Evolutionary conservation across 1,140 invertebrate genomes (phyloP).

Genomic region (Antheraea pernyi): DNA sequence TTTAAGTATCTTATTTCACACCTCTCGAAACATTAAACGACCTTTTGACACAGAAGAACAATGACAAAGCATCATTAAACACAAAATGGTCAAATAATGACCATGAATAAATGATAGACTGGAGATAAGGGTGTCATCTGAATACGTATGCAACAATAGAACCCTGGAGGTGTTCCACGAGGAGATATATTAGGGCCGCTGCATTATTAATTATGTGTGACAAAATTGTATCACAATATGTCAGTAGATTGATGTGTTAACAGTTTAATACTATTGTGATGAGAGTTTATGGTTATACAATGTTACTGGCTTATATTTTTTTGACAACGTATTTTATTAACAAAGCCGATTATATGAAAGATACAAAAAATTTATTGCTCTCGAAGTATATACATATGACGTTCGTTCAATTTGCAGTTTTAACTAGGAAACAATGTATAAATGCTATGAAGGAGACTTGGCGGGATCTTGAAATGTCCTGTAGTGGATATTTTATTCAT

Average conservation of each 20-base stretch:
- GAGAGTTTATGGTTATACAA: not conserved
- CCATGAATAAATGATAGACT: constrained; percentile 75
- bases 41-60: constrained; percentile 62
- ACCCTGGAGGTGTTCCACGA: constrained; percentile 57
- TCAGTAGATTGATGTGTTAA: constrained; percentile 51
- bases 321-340: not conserved
- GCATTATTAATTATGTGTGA: constrained; percentile 65
- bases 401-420: too few relatives aligned
- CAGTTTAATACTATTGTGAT: constrained; percentile 8
- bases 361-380: not conserved
- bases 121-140: constrained; percentile 62
- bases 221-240: constrained; percentile 56
- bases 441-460: too few relatives aligned
- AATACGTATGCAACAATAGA: constrained; percentile 45
- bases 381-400: not conserved
- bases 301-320: not conserved
- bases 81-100: constrained; percentile 76
- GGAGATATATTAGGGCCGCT: constrained; percentile 43
- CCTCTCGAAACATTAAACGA: constrained; percentile 36
- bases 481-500: too few relatives aligned
- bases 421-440: too few relatives aligned
- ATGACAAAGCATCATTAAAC: constrained; percentile 72
- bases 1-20: constrained; percentile 69
- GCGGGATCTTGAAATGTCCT: too few relatives aligned
- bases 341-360: not conserved